A percentile compares a stretch with the other conserved stretches of the same genome.
phyloP scores from a whole-genome alignment of 2,797 vertebrate species.

The Danio choprae region DNA sequence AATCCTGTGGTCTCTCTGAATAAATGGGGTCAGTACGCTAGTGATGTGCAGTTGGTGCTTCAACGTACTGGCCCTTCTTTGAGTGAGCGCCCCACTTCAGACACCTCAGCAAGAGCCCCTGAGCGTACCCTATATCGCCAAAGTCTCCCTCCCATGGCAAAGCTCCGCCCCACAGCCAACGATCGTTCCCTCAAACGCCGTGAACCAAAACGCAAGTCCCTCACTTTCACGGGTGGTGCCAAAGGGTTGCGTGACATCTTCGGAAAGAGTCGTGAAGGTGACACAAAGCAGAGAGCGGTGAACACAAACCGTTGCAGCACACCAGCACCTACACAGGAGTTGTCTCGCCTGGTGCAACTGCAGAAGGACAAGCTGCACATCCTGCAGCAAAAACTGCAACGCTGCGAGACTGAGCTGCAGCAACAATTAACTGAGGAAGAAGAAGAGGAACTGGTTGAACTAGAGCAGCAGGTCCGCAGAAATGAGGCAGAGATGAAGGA shows the following conservation, averaged over 20 bases:
- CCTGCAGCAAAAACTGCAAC: conserved; percentile 87
- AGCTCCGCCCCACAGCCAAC: conserved; percentile 81
- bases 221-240: conserved; percentile 91
- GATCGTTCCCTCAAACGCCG: conserved; percentile 88
- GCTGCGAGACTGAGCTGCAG: conserved; percentile 84
- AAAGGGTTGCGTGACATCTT: conserved; percentile 93
- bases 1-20: conserved; percentile 93
- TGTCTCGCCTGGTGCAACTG: conserved; percentile 87
- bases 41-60: conserved; percentile 94
- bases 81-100: conserved; percentile 88
- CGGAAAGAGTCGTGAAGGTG: conserved; percentile 85
- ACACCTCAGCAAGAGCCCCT: conserved; percentile 81
- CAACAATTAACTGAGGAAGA: conserved; percentile 66
- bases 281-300: conserved; percentile 81
- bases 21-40: conserved; percentile 97
- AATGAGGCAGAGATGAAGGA: conserved; percentile 93
- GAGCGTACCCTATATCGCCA: conserved; percentile 91
- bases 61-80: conserved; percentile 90
- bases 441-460: conserved; percentile 87
- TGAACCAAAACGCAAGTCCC: conserved; percentile 94
- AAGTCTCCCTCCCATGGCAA: conserved; percentile 92
- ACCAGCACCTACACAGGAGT: conserved; percentile 77
- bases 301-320: conserved; percentile 65
- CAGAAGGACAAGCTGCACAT: conserved; percentile 90
- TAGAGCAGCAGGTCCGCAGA: conserved; percentile 91